Percentiles rank a stretch among this genome's conserved stretches.
phyloP scores from a whole-genome alignment of 2,888 invertebrate species.

The Rhagonycha fulva region DNA sequence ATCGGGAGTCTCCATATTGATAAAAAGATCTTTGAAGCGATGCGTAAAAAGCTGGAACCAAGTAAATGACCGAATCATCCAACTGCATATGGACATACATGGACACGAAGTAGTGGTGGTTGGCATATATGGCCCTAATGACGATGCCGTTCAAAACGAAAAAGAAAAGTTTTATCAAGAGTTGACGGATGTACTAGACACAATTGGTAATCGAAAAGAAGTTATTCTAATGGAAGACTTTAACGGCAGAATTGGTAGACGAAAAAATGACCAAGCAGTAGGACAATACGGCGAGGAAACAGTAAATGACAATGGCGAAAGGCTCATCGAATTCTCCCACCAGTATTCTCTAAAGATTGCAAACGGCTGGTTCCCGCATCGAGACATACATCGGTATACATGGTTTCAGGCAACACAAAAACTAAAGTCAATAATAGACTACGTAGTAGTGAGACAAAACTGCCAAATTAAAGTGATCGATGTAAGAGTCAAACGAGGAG shows the following conservation, averaged over 20 bases:
- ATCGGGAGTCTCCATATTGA: too few relatives aligned
- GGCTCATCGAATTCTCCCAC: not conserved
- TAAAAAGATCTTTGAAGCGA: too few relatives aligned
- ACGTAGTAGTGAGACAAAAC: too few relatives aligned
- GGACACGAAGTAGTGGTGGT: not conserved
- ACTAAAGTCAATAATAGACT: too few relatives aligned
- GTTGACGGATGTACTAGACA: not conserved
- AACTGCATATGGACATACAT: not conserved
- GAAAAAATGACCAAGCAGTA: not conserved
- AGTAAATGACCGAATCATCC: not conserved
- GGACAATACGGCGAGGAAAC: not conserved
- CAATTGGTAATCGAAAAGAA: not conserved
- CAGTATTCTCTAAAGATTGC: not conserved
- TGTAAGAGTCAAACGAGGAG: too few relatives aligned
- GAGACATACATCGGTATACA: not conserved
- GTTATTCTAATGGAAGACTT: not conserved
- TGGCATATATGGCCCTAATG: not conserved
- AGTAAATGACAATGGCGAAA: not conserved
- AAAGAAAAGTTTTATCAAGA: not conserved
- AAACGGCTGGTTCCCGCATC: not conserved
- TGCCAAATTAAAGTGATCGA: too few relatives aligned
- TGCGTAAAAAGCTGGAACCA: not conserved
- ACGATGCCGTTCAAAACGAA: not conserved
- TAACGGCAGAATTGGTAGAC: too few relatives aligned
- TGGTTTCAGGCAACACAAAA: too few relatives aligned